A percentile compares a stretch with the other conserved stretches of the same genome.
Evolutionary conservation across 37 sponge, comb jelly and placozoan genomes (phyloP).

Genomic region (Theonella swinhoei): DNA sequence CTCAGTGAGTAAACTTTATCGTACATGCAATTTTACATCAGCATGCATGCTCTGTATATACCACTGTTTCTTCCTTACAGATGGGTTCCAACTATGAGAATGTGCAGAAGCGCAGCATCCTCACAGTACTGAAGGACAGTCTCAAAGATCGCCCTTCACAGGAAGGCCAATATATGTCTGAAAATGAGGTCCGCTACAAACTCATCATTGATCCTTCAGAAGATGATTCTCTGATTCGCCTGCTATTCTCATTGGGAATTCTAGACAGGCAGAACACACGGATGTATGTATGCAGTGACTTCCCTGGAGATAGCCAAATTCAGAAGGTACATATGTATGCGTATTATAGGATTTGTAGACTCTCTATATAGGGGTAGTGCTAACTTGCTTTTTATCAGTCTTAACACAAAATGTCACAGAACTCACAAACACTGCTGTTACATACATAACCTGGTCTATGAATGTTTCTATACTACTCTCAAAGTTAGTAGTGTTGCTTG

Average conservation of each 20-base stretch:
- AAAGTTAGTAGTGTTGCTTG: too few species aligned
- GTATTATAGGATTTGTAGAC: too few species aligned
- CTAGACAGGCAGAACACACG: slow-evolving; percentile 40
- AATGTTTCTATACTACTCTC: too few species aligned
- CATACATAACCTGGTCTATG: too few species aligned
- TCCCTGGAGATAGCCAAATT: slow-evolving; percentile 63
- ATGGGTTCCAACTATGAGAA: background rate
- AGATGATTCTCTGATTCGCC: slow-evolving; percentile 67
- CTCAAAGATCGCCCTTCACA: slow-evolving; percentile 52
- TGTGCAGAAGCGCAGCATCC: slow-evolving; percentile 42
- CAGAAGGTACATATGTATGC: slow-evolving; percentile 56
- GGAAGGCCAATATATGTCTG: slow-evolving; percentile 11
- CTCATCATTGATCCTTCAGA: slow-evolving; percentile 66
- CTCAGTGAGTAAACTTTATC: slow-evolving; percentile 45
- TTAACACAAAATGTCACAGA: too few species aligned
- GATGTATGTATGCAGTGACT: slow-evolving; percentile 64
- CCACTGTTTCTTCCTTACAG: slow-evolving; percentile 2
- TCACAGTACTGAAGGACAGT: slow-evolving; percentile 67
- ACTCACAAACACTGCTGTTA: too few species aligned
- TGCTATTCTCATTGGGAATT: slow-evolving; percentile 56
- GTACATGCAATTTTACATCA: background rate
- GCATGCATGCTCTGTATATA: slow-evolving; percentile 16
- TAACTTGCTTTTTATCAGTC: background rate
- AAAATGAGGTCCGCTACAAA: slow-evolving; percentile 81
- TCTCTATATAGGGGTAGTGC: too few species aligned